Evolutionary conservation across 2,888 invertebrate genomes (phyloP), one percentile per base, ranked within the genome.

Genomic region (Lithophane leautieri): DNA sequence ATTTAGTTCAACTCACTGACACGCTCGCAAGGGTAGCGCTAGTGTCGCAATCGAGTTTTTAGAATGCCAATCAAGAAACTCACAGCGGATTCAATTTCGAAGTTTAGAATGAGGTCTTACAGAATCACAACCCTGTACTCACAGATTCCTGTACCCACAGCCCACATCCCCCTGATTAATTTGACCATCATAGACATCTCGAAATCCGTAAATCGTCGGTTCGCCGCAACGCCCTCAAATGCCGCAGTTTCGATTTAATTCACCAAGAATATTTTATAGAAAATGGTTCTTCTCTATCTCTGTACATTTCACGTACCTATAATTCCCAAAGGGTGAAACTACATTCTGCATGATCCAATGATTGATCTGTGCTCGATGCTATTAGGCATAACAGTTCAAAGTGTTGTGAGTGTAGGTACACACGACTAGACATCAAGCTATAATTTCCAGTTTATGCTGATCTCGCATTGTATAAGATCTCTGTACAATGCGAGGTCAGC

Each of bases 161-260:
- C 2, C 34, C 44, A 40, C 6, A 60, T n/a, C 2, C 25, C 60
- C 0, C 4, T 6, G 1, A 66, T 52, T 50, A 67, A 58, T 67
- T 52, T 69, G 19, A 44, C 28, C 22, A 34, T 34, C 25, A 16
- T 54, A 25, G n/a, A 34, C 19, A 58, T 56, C 40, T 25, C 19
- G 12, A 47, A 34, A 62, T 11, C 61, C 34, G 25, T 54, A 50
- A 19, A 28, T 54, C 28, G 25, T 6, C 14, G 50, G 34, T 40
- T 28, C 63, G 19, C 70, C 56, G 76, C 81, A 76, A 19, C 62
- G 40, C 67, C 68, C 56, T 19, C 34, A 25, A 81, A 58, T 52
- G 56, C 61, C 71, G 68, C 68, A 69, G 50, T 56, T 72, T 34
- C 1, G 4, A 76, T 76, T 54, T 34, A 71, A 73, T 69, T 74